A percentile compares a stretch with the other conserved stretches of the same genome.
phyloP scores from a whole-genome alignment of 2,888 invertebrate genomes.

The Eupithecia dodoneata region DNA sequence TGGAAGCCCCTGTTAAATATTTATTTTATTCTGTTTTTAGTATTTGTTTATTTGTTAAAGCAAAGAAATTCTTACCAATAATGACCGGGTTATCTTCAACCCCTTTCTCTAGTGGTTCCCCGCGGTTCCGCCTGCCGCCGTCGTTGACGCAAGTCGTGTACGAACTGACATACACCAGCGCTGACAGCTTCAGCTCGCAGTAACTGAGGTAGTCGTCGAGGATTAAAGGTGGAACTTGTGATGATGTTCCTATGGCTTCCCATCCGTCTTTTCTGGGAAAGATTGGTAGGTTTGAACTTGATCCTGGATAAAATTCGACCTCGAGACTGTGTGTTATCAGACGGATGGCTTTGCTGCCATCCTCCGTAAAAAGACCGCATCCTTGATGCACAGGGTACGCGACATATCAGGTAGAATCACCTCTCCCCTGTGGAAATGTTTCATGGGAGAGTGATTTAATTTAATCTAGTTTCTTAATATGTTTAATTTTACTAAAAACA shows the following conservation, averaged over 20 bases:
- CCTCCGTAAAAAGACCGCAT: no score
- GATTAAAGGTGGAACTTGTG: conserved; percentile 79
- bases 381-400: no score
- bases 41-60: neutral
- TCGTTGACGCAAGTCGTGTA: conserved; percentile 85
- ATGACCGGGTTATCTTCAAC: conserved; percentile 73
- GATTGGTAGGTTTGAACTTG: neutral
- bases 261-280: conserved; percentile 77
- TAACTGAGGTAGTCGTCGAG: conserved; percentile 85
- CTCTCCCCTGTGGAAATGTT: no score
- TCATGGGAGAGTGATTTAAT: no score
- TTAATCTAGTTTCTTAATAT: no score
- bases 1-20: no score
- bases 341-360: no score
- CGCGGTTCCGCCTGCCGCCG: conserved; percentile 81
- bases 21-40: no score
- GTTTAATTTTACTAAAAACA: no score
- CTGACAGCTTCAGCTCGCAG: conserved; percentile 86
- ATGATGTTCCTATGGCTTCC: conserved; percentile 84
- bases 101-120: conserved; percentile 72
- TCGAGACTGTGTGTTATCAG: no score
- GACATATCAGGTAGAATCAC: no score
- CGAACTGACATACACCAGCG: conserved; percentile 84
- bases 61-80: conserved; percentile 59
- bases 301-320: no score